Evolutionary conservation across 2,888 invertebrate species (phyloP).

Genomic region (Poecilobothrus nobilitatus): DNA sequence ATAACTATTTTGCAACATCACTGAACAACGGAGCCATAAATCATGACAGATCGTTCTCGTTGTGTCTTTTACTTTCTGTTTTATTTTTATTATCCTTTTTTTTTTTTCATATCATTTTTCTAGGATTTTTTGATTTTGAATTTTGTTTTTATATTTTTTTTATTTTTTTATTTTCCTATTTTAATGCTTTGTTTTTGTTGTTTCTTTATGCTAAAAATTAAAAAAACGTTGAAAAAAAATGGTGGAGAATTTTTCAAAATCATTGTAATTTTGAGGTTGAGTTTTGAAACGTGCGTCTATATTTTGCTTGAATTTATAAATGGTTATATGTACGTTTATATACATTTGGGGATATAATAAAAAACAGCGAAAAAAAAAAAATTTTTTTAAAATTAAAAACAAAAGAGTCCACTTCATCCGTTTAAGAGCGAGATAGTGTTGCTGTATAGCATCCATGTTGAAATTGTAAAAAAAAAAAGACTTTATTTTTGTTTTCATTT

Average conservation of each 20-base stretch:
- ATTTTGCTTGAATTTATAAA: not conserved
- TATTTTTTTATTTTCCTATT: not conserved
- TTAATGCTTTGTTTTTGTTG: not conserved
- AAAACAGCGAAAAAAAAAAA: too few relatives aligned
- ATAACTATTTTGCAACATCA: not conserved
- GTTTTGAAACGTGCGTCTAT: not conserved
- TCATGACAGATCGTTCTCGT: slow-evolving; percentile 10
- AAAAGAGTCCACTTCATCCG: too few relatives aligned
- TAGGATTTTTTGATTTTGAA: not conserved
- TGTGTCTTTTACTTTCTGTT: too few relatives aligned
- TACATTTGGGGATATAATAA: not conserved
- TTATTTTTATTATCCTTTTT: not conserved
- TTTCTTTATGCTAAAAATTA: not conserved
- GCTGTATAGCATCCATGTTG: too few relatives aligned
- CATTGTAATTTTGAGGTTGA: slow-evolving; percentile 1
- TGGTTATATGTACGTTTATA: not conserved
- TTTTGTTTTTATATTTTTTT: not conserved
- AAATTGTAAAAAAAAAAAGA: too few relatives aligned
- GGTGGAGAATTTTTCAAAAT: slow-evolving; percentile 3
- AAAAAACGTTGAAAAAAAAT: not conserved
- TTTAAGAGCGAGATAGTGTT: too few relatives aligned
- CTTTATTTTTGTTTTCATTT: too few relatives aligned
- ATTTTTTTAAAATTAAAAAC: too few relatives aligned
- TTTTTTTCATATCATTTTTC: not conserved
- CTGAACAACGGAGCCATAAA: slow-evolving; percentile 8